phyloP scores from a whole-genome alignment of 2,888 invertebrate genomes.

The Melanophora roralis region DNA sequence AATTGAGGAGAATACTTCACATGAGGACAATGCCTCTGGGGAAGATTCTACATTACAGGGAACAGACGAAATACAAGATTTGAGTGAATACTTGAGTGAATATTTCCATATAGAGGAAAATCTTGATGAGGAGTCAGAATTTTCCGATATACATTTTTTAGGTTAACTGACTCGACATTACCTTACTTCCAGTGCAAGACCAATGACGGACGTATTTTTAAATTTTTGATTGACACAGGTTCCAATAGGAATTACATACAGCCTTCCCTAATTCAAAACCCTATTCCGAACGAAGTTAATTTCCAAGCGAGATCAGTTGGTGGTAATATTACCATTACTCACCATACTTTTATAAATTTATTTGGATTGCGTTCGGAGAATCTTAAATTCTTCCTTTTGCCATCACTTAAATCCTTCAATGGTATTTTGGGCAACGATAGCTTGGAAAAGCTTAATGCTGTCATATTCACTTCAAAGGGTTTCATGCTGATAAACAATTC shows the following conservation, averaged over 20 bases:
- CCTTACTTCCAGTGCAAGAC: conserved; percentile 24
- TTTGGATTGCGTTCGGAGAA: conserved; percentile 8
- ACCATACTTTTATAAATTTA: conserved; percentile 28
- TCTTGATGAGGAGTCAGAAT: background rate
- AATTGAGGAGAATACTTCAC: background rate
- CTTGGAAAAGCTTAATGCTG: conserved; percentile 5
- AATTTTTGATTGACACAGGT: conserved; percentile 34
- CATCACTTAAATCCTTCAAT: background rate
- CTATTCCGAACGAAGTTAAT: conserved; percentile 11
- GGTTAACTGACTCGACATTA: conserved; percentile 21
- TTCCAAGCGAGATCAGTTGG: conserved; percentile 25
- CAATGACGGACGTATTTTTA: conserved; percentile 15
- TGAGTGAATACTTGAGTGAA: too few species aligned
- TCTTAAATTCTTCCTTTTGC: conserved; percentile 2
- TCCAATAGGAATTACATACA: conserved; percentile 30
- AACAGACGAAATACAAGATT: background rate
- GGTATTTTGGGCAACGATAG: background rate
- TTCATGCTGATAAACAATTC: background rate
- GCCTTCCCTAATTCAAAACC: conserved; percentile 5
- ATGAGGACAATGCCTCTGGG: too few species aligned
- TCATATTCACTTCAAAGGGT: background rate
- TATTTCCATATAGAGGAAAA: background rate
- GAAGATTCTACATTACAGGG: background rate
- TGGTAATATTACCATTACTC: conserved; percentile 26
- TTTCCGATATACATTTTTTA: conserved; percentile 32